A percentile compares a stretch with the other conserved stretches of the same genome.
These are phyloP conservation scores for Fulica atra DNA, from an alignment of 2,113 vertebrate genomes.

Conservation along the genomic window DNA sequence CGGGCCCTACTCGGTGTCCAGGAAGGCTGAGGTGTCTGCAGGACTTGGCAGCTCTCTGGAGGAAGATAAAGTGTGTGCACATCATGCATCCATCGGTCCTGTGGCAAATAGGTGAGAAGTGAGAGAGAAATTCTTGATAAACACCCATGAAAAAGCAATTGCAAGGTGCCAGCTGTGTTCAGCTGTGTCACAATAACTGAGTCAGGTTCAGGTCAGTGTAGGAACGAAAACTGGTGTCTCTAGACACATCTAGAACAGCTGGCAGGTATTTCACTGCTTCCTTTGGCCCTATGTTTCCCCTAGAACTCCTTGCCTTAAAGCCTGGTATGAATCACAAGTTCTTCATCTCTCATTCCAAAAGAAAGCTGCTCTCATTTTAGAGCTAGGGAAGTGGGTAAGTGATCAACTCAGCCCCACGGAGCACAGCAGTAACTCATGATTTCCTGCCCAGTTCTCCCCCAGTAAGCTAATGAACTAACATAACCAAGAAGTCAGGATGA, in stretches of 20 bases:
- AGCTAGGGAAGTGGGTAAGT: neutral
- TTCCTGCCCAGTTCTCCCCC: neutral
- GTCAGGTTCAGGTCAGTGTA: neutral
- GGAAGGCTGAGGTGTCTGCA: accelerated
- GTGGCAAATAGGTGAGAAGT: neutral
- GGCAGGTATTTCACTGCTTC: neutral
- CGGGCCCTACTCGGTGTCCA: neutral
- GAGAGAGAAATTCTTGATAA: neutral
- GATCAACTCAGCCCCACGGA: neutral
- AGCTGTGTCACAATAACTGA: neutral
- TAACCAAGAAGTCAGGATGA: neutral
- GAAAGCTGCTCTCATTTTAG: neutral
- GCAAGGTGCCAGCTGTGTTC: neutral
- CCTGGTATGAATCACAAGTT: neutral
- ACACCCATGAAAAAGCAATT: neutral
- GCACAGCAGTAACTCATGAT: neutral
- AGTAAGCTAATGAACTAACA: neutral
- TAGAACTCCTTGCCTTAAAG: neutral
- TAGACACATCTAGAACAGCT: neutral
- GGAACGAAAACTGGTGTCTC: neutral
- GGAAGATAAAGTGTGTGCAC: neutral
- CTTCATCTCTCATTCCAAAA: accelerated
- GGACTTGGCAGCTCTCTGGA: neutral
- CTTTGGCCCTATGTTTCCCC: neutral
- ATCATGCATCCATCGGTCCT: no score